Percentiles rank a stretch among this genome's conserved stretches.
Conservation (phyloP, 2,113 vertebrate species). For the Sylvilagus bachmani region DNA sequence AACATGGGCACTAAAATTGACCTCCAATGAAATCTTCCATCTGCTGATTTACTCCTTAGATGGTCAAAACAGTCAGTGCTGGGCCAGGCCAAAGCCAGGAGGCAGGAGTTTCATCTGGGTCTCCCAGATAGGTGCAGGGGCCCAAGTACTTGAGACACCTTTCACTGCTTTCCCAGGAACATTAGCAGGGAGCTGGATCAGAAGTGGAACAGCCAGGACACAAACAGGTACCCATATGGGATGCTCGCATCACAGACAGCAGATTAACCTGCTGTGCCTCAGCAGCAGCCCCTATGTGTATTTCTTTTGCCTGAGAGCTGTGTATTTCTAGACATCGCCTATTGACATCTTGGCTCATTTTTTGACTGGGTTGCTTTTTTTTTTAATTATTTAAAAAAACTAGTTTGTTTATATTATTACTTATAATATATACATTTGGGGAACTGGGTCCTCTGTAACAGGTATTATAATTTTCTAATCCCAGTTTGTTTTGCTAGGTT, state of each 20-base stretch:
- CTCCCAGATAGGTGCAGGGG: no score
- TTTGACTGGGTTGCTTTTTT: background rate
- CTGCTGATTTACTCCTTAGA: no score
- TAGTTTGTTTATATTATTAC: constrained; percentile 13
- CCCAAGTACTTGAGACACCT: no score
- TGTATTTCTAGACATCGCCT: background rate
- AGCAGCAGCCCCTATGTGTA: background rate
- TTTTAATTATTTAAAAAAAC: background rate
- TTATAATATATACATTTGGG: constrained; percentile 13
- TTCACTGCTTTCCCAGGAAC: no score
- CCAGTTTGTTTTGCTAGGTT: constrained; percentile 27
- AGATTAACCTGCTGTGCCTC: no score
- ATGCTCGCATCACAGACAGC: no score
- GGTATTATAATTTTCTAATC: background rate
- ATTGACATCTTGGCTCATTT: background rate
- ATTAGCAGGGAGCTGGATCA: no score
- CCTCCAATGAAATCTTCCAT: background rate
- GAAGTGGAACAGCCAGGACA: no score
- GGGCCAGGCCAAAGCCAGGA: no score
- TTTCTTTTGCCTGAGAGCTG: constrained; percentile 6
- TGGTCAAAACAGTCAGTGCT: no score
- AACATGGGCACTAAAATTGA: constrained; percentile 32
- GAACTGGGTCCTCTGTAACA: constrained; percentile 46
- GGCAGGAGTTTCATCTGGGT: no score
- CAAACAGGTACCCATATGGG: no score